Evolutionary conservation across 2,113 vertebrate species (phyloP).

Genomic region (Eolophus roseicapilla): DNA sequence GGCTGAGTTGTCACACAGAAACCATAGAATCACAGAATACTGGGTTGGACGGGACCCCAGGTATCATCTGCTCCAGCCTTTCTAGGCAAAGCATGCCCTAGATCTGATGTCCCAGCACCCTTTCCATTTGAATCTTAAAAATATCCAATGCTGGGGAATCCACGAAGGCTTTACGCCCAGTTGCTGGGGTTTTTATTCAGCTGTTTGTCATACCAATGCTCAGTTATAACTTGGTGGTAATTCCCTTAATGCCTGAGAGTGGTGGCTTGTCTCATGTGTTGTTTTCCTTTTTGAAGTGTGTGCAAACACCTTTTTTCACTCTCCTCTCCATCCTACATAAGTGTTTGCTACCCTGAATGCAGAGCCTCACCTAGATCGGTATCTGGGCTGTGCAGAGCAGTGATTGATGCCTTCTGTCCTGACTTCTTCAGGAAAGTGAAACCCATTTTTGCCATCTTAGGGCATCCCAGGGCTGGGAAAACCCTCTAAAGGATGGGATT

Average conservation of each 20-base stretch:
- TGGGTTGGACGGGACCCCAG: background rate
- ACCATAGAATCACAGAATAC: background rate
- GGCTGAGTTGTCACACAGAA: background rate
- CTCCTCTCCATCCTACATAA: fast-evolving
- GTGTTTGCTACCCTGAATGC: background rate
- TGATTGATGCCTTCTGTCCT: background rate
- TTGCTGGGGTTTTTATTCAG: background rate
- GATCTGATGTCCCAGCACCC: background rate
- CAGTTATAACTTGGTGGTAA: background rate
- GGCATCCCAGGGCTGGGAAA: background rate
- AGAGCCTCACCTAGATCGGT: background rate
- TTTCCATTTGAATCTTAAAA: background rate
- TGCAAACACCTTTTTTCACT: background rate
- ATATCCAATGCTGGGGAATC: background rate
- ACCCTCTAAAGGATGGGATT: background rate
- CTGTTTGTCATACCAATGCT: background rate
- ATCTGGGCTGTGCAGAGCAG: background rate
- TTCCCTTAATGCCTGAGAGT: background rate
- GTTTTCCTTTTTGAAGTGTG: background rate
- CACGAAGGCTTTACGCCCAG: background rate
- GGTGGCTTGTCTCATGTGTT: background rate
- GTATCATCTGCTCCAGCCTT: background rate
- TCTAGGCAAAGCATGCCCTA: background rate
- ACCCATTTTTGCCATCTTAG: background rate
- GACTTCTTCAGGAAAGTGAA: background rate